Evolutionary conservation across 2,888 invertebrate species (phyloP), one percentile per base, ranked within the genome.

Genomic region (Rhagophthalmus giganteus): DNA sequence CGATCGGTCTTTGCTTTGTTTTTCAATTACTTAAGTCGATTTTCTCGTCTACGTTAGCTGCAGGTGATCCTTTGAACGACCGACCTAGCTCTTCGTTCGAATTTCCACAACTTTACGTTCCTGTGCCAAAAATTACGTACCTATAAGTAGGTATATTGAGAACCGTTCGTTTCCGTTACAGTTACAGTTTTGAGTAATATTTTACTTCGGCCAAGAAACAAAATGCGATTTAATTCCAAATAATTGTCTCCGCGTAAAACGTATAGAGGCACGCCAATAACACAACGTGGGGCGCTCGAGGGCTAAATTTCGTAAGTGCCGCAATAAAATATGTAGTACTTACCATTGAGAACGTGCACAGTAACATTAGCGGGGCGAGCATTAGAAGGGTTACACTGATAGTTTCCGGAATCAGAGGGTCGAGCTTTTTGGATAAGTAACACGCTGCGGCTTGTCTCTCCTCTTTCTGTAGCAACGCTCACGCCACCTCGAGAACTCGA

Each of bases 381-480:
- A 78, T 93, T 94, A 78, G 93, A 92, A 69, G 94, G 94, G 80
- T 91, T 90, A 78, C 94, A 94, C 75, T 91, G 90, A 78, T 94
- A 94, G 69, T 86, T 88, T 66, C 94, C 93, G 40, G 91, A 91
- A 75, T 94, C 94, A 37, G 89, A 82, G 48, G 90, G 88, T 71
- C 85, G 82, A 42, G 93, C 93, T 73, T 86, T 87, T 78, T 92
- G 91, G 69, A 94, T 91, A 66, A 94, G 81, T 63, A 94, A 81
- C 76, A 90, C 92, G 62, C 93, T 93, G 61, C 90, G 89, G 58
- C 94, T 93, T 44, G 88, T 91, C 75, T 91, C 90, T 42, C 93
- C 91, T 72, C 92, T 90, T 76, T 92, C 92, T 50, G 92, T 93
- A 60, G 93, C 88, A 49, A 94, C 92, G 54, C 90, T 91, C 38